These are phyloP conservation scores for Cylas formicarius DNA, from an alignment of 1,140 invertebrate species.

Conservation along the genomic window DNA sequence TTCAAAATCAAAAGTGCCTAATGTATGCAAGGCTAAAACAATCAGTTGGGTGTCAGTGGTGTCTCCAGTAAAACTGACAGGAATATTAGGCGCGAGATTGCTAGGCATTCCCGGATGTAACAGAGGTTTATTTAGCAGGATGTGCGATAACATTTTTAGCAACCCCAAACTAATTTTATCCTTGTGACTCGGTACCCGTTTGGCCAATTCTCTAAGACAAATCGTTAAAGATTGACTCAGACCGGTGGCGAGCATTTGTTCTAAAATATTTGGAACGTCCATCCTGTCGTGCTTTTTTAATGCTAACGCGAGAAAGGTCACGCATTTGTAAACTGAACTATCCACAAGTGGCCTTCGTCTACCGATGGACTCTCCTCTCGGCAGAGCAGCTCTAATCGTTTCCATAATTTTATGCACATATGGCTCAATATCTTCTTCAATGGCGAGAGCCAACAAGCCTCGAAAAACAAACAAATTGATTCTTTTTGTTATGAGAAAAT, in stretches of 20 bases:
- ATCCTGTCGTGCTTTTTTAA: slow-evolving; percentile 58
- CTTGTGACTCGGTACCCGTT: slow-evolving; percentile 80
- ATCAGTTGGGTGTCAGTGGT: slow-evolving; percentile 71
- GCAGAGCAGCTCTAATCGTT: slow-evolving; percentile 71
- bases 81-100: slow-evolving; percentile 39
- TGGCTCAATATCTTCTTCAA: slow-evolving; percentile 71
- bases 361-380: slow-evolving; percentile 65
- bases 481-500: neutral
- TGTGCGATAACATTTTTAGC: slow-evolving; percentile 76
- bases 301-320: slow-evolving; percentile 86
- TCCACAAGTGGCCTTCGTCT: slow-evolving; percentile 72
- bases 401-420: slow-evolving; percentile 83
- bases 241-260: slow-evolving; percentile 83
- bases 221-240: slow-evolving; percentile 85
- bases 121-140: slow-evolving; percentile 83
- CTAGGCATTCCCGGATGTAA: slow-evolving; percentile 70
- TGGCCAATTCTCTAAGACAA: slow-evolving; percentile 82
- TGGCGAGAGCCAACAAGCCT: slow-evolving; percentile 81
- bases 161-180: slow-evolving; percentile 87
- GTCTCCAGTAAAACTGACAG: slow-evolving; percentile 39
- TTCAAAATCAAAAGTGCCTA: slow-evolving; percentile 91
- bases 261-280: slow-evolving; percentile 80
- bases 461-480: slow-evolving; percentile 5
- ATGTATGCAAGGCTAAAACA: slow-evolving; percentile 85
- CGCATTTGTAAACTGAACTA: slow-evolving; percentile 87